phyloP scores from a whole-genome alignment of 2,888 invertebrate genomes.

The Scaeva pyrastri region DNA sequence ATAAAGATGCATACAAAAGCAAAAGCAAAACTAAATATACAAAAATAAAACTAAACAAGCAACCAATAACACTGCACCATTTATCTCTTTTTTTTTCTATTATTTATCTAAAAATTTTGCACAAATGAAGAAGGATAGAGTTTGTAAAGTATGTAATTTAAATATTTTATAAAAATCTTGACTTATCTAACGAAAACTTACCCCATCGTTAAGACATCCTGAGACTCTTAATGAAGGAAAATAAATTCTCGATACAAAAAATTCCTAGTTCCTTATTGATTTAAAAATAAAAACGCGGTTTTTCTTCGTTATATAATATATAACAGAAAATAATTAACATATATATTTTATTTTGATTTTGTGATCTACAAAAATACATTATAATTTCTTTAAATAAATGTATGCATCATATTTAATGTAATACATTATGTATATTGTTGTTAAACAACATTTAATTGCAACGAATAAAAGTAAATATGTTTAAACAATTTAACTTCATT shows the following conservation, averaged over 20 bases:
- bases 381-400: slow-evolving; percentile 49
- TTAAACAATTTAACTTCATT: slow-evolving; percentile 40
- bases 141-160: slow-evolving; percentile 48
- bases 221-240: slow-evolving; percentile 72
- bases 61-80: slow-evolving; percentile 66
- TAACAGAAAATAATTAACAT: slow-evolving; percentile 58
- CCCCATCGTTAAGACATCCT: slow-evolving; percentile 71
- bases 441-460: slow-evolving; percentile 71
- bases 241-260: slow-evolving; percentile 59
- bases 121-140: slow-evolving; percentile 88
- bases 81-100: slow-evolving; percentile 44
- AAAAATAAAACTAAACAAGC: slow-evolving; percentile 50
- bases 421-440: slow-evolving; percentile 39
- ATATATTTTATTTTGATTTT: slow-evolving; percentile 71
- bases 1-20: slow-evolving; percentile 26
- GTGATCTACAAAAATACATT: slow-evolving; percentile 72
- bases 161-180: slow-evolving; percentile 30
- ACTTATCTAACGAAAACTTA: slow-evolving; percentile 69
- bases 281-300: slow-evolving; percentile 62
- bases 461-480: slow-evolving; percentile 51
- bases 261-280: neutral
- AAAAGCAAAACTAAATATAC: slow-evolving; percentile 13
- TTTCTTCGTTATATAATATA: slow-evolving; percentile 50
- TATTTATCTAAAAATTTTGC: slow-evolving; percentile 77
- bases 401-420: neutral